Conservation (phyloP, 2,797 vertebrate species). For the Sebastiscus albofasciatus region DNA sequence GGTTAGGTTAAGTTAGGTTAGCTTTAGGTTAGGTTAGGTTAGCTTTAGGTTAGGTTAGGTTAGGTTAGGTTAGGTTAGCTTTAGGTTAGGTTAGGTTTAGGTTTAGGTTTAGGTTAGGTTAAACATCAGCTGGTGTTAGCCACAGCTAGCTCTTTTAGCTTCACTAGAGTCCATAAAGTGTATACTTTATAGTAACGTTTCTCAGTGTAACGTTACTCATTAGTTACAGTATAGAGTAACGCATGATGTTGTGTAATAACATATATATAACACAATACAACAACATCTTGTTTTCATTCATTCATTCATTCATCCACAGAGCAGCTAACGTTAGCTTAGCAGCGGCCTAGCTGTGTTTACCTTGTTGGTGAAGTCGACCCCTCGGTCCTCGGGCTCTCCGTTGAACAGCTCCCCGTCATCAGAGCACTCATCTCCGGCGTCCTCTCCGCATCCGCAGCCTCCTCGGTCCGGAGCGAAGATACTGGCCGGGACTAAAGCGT, state of each 20-base stretch:
- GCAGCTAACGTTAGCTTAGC: constrained; percentile 30
- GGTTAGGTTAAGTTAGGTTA: background rate
- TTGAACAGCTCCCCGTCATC: constrained; percentile 83
- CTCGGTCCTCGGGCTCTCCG: constrained; percentile 86
- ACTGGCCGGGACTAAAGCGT: constrained; percentile 88
- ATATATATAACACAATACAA: background rate
- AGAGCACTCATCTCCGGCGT: constrained; percentile 73
- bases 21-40: too few relatives aligned
- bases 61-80: background rate
- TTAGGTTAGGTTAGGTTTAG: background rate
- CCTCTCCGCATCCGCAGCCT: constrained; percentile 79
- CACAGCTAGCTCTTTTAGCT: constrained; percentile 5
- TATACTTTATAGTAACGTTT: background rate
- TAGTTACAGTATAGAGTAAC: background rate
- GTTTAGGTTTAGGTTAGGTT: background rate
- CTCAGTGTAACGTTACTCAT: accelerated
- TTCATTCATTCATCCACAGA: constrained; percentile 59
- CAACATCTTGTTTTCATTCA: constrained; percentile 46
- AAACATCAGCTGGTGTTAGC: constrained; percentile 23
- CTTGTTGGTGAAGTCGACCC: constrained; percentile 92
- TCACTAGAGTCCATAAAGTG: background rate
- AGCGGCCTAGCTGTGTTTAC: constrained; percentile 80
- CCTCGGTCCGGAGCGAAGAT: constrained; percentile 93
- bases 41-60: too few relatives aligned
- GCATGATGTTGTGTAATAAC: background rate